Evolutionary conservation across 1,140 invertebrate species (phyloP).

Genomic region (Drosophila elegans): DNA sequence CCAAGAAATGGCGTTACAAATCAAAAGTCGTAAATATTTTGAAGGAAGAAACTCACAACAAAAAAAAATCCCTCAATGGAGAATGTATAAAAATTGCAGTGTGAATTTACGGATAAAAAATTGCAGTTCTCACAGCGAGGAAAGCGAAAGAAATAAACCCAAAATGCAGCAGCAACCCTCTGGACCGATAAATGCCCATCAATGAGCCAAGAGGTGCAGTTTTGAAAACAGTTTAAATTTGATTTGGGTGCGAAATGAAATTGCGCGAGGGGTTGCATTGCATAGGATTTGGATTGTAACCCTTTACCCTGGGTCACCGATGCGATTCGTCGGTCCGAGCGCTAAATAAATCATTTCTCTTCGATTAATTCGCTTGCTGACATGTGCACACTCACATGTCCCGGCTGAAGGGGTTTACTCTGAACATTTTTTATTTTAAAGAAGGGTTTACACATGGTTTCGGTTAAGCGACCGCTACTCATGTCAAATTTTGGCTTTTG

Average conservation of each 20-base stretch:
- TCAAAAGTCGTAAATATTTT: slow-evolving; percentile 75
- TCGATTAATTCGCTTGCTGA: slow-evolving; percentile 85
- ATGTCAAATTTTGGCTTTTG: slow-evolving; percentile 84
- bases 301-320: slow-evolving; percentile 57
- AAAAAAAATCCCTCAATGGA: slow-evolving; percentile 31
- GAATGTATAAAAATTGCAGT: slow-evolving; percentile 60
- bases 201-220: slow-evolving; percentile 69
- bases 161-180: slow-evolving; percentile 48
- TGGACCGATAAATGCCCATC: slow-evolving; percentile 73
- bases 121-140: slow-evolving; percentile 45
- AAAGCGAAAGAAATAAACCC: slow-evolving; percentile 38
- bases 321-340: slow-evolving; percentile 62
- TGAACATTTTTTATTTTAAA: slow-evolving; percentile 4
- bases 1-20: slow-evolving; percentile 51
- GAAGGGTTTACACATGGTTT: slow-evolving; percentile 60
- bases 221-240: slow-evolving; percentile 83
- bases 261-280: slow-evolving; percentile 7
- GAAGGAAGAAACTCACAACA: slow-evolving; percentile 55
- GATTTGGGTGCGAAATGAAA: slow-evolving; percentile 68
- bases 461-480: slow-evolving; percentile 75
- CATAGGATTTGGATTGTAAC: slow-evolving; percentile 41
- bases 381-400: slow-evolving; percentile 68
- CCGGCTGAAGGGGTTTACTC: slow-evolving; percentile 28
- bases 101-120: slow-evolving; percentile 50
- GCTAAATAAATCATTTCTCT: slow-evolving; percentile 85